phyloP scores from a whole-genome alignment of 2,888 invertebrate species.

The Heterodera filipjevi region DNA sequence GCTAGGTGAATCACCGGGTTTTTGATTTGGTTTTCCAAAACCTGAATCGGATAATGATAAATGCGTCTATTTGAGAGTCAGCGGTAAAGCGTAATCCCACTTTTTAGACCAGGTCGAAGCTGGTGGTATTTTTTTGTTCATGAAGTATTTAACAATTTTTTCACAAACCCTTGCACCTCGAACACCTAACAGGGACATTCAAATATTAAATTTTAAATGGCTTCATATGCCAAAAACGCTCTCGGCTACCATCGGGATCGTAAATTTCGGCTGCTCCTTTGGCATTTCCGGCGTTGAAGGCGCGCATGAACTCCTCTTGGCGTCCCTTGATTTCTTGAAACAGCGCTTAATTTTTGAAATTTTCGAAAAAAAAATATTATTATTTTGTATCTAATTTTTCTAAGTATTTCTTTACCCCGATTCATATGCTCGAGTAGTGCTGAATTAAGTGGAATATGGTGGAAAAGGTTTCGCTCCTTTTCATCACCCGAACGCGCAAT shows the following conservation, averaged over 20 bases:
- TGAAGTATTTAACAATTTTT: no score
- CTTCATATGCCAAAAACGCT: no score
- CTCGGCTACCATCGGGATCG: constrained; percentile 51
- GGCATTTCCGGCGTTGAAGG: constrained; percentile 64
- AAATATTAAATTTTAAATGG: no score
- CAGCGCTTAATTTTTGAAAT: constrained; percentile 53
- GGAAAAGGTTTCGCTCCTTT: constrained; percentile 53
- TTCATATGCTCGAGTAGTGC: constrained; percentile 56
- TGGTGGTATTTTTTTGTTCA: no score
- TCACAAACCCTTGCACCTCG: no score
- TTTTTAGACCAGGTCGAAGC: no score
- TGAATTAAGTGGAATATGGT: constrained; percentile 60
- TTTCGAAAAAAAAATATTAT: not conserved
- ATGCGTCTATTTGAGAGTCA: no score
- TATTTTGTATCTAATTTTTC: not conserved
- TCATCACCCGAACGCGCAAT: not conserved
- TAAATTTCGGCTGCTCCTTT: constrained; percentile 54
- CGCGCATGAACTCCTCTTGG: constrained; percentile 63
- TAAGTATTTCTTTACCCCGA: constrained; percentile 49
- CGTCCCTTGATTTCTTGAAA: constrained; percentile 65
- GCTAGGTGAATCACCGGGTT: no score
- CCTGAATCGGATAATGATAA: no score
- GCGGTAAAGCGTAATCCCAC: no score
- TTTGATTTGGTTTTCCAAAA: no score
- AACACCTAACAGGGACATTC: no score